Evolutionary conservation across 1,140 invertebrate species (phyloP).

Genomic region (Colletes latitarsis): DNA sequence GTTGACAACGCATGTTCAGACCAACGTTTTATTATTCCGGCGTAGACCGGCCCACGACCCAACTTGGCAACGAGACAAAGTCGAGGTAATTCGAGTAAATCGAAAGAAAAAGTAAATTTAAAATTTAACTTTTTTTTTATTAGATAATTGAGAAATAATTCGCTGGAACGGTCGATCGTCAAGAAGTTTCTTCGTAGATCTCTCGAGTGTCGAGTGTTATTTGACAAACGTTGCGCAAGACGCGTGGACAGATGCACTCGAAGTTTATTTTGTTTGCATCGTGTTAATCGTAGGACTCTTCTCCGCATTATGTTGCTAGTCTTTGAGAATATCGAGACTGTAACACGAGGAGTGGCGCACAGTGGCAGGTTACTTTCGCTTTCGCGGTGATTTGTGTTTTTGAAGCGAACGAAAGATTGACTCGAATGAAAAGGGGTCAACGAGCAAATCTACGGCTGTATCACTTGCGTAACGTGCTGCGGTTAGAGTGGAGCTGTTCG

Average conservation of each 20-base stretch:
- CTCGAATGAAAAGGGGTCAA: slow-evolving; percentile 42
- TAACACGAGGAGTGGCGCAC: slow-evolving; percentile 3
- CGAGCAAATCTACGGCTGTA: slow-evolving; percentile 40
- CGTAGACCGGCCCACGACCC: neutral
- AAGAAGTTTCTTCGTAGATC: too few relatives aligned
- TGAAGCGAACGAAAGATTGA: slow-evolving; percentile 28
- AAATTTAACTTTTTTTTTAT: too few relatives aligned
- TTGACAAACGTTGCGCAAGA: too few relatives aligned
- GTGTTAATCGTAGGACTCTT: too few relatives aligned
- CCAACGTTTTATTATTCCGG: slow-evolving; percentile 4
- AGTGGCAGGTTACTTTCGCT: slow-evolving; percentile 33
- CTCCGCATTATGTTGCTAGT: too few relatives aligned
- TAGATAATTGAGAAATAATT: too few relatives aligned
- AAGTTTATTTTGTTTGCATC: too few relatives aligned
- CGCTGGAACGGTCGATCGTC: too few relatives aligned
- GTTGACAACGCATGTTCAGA: neutral
- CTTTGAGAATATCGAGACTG: neutral
- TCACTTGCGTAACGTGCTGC: slow-evolving; percentile 35
- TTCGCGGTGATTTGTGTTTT: slow-evolving; percentile 38
- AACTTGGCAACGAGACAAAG: slow-evolving; percentile 26
- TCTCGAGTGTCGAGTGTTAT: too few relatives aligned
- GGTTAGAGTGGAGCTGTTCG: slow-evolving; percentile 8
- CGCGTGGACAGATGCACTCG: too few relatives aligned
- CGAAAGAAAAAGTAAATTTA: too few relatives aligned
- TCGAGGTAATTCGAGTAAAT: too few relatives aligned